Conservation (phyloP, 2,888 invertebrate species). For the Morpho helenor region DNA sequence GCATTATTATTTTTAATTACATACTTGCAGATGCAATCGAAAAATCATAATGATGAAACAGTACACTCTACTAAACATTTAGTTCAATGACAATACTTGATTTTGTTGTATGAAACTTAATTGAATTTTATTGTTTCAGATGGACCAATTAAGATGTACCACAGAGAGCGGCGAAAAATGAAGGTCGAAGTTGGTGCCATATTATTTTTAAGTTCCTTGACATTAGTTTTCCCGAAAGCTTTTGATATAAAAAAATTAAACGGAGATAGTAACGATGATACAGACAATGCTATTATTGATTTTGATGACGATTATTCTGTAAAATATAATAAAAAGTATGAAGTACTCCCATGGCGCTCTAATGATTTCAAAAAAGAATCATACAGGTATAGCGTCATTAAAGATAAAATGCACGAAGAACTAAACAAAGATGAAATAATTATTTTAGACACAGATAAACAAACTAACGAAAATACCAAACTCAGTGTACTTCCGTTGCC, state of each 20-base stretch:
- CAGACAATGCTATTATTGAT: conserved; percentile 65
- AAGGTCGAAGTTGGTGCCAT: conserved; percentile 49
- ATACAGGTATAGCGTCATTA: conserved; percentile 56
- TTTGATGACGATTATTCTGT: conserved; percentile 62
- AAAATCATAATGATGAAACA: conserved; percentile 17
- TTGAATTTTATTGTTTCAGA: conserved; percentile 51
- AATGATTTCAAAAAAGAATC: conserved; percentile 54
- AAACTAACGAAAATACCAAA: conserved; percentile 6
- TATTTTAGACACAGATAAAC: conserved; percentile 23
- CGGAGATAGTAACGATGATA: conserved; percentile 38
- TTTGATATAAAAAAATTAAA: conserved; percentile 39
- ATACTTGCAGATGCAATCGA: conserved; percentile 8
- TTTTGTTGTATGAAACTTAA: neutral
- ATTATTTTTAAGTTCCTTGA: conserved; percentile 41
- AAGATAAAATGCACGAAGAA: conserved; percentile 33
- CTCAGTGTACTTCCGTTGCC: conserved; percentile 18
- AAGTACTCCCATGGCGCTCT: conserved; percentile 45
- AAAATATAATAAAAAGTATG: conserved; percentile 58
- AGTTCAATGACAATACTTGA: conserved; percentile 21
- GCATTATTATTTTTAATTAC: neutral
- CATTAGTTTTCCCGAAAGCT: conserved; percentile 40
- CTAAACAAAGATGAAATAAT: conserved; percentile 25
- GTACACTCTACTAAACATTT: conserved; percentile 24
- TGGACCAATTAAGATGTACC: conserved; percentile 54
- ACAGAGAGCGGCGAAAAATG: conserved; percentile 62